Conservation (phyloP, 37 sponge, comb jelly and placozoan genomes). For the Oopsacas minuta region DNA sequence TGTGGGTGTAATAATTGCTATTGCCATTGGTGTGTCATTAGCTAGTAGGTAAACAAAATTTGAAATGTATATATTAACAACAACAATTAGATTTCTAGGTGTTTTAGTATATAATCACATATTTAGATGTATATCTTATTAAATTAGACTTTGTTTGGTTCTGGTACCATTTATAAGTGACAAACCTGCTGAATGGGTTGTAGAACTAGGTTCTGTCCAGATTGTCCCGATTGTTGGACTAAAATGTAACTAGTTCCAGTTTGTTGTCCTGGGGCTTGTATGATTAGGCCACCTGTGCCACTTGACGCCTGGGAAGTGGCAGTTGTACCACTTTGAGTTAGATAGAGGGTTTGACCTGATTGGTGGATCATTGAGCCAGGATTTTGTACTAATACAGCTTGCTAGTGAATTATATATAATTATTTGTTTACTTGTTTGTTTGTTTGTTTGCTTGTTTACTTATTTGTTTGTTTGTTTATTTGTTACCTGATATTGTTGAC, state of each 20-base stretch:
- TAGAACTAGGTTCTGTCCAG: neutral
- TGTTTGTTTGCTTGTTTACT: too few species aligned
- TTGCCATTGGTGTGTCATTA: neutral
- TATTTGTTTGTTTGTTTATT: too few species aligned
- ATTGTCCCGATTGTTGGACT: neutral
- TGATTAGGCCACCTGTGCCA: neutral
- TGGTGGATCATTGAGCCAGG: neutral
- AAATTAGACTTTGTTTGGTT: too few species aligned
- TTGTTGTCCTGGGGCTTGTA: neutral
- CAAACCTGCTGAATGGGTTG: neutral
- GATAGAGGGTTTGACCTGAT: slow-evolving; percentile 9
- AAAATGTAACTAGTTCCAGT: neutral
- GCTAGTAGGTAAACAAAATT: neutral
- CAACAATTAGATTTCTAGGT: too few species aligned
- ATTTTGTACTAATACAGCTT: neutral
- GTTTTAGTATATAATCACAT: too few species aligned
- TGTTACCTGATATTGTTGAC: neutral
- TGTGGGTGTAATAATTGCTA: neutral
- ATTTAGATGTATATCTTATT: too few species aligned
- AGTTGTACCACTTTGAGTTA: neutral
- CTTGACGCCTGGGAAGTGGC: neutral
- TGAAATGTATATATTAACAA: neutral
- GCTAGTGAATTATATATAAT: too few species aligned
- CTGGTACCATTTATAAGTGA: neutral
- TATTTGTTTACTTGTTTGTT: too few species aligned